Percentiles rank a stretch among this genome's conserved stretches.
Conservation (phyloP, 2,888 invertebrate genomes). For the Tridacna crocea region DNA sequence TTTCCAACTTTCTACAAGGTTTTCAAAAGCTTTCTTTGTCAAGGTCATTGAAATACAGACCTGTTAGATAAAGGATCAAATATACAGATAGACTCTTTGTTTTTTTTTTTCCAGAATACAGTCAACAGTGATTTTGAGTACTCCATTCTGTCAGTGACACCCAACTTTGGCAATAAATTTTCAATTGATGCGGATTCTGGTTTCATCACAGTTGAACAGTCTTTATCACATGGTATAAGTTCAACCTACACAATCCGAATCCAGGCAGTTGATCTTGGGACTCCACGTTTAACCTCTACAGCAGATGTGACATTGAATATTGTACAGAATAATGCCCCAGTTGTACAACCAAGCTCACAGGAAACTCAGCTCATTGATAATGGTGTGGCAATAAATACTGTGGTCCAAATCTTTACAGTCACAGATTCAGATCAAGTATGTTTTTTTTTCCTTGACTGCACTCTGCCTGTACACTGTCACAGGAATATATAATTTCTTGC, state of each 20-base stretch:
- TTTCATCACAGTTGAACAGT: conserved; percentile 34
- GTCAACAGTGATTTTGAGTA: conserved; percentile 48
- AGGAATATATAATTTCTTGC: too few species aligned
- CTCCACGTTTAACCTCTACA: conserved; percentile 1
- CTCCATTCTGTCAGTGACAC: conserved; percentile 44
- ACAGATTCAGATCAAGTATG: conserved; percentile 63
- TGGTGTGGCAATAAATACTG: neutral
- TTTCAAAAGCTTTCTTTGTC: too few species aligned
- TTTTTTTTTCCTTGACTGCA: neutral
- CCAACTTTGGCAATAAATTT: conserved; percentile 24
- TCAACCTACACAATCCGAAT: neutral
- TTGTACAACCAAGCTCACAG: conserved; percentile 26
- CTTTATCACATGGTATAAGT: conserved; percentile 10
- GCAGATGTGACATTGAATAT: conserved; percentile 50
- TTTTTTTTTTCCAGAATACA: conserved; percentile 49
- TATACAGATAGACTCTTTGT: too few species aligned
- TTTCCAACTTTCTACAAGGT: neutral
- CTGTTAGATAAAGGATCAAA: too few species aligned
- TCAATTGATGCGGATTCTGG: conserved; percentile 23
- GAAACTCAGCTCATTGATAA: conserved; percentile 27
- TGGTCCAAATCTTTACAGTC: conserved; percentile 46
- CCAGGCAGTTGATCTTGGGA: conserved; percentile 7
- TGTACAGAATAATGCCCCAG: conserved; percentile 58
- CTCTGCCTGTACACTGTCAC: too few species aligned
- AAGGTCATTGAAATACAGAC: too few species aligned